Percentiles rank a stretch among this genome's conserved stretches.
These are phyloP conservation scores for Acropternis orthonyx DNA, from an alignment of 2,797 vertebrate species.

Conservation along the genomic window DNA sequence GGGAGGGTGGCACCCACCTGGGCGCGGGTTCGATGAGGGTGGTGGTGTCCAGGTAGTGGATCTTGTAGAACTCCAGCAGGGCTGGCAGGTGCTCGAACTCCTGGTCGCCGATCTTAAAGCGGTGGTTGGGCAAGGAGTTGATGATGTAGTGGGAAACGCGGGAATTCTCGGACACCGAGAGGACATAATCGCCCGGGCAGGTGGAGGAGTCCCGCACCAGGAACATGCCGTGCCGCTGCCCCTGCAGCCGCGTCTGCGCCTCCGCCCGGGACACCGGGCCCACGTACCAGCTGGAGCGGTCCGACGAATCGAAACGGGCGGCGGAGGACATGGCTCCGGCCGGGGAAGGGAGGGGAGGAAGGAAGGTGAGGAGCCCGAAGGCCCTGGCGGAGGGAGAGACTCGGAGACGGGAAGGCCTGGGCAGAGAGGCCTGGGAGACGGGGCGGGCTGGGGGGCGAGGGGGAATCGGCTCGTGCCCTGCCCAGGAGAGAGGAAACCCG, in stretches of 20 bases:
- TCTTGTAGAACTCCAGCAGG: constrained; percentile 98
- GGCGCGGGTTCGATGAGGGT: constrained; percentile 94
- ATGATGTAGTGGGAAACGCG: constrained; percentile 99
- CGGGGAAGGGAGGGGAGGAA: neutral
- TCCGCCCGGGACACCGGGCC: constrained; percentile 92
- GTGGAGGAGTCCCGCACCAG: constrained; percentile 96
- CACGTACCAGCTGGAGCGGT: constrained; percentile 95
- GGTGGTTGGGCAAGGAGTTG: constrained; percentile 93
- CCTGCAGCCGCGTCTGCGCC: constrained; percentile 91
- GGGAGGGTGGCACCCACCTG: constrained; percentile 79
- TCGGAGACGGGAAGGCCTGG: neutral
- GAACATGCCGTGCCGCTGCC: constrained; percentile 95
- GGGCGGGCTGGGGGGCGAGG: neutral
- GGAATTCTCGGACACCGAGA: constrained; percentile 97
- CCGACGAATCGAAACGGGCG: constrained; percentile 92
- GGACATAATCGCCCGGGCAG: constrained; percentile 95
- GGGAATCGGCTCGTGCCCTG: neutral
- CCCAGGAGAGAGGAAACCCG: neutral
- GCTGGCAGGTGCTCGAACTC: constrained; percentile 94
- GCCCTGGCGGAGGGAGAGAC: neutral
- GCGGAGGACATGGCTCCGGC: constrained; percentile 84
- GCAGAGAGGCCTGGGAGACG: constrained; percentile 10
- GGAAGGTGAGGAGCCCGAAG: constrained; percentile 22
- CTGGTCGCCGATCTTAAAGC: constrained; percentile 97
- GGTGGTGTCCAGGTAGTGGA: constrained; percentile 98